Evolutionary conservation across 2,797 vertebrate genomes (phyloP).

Genomic region (Pantherophis vulpinus): DNA sequence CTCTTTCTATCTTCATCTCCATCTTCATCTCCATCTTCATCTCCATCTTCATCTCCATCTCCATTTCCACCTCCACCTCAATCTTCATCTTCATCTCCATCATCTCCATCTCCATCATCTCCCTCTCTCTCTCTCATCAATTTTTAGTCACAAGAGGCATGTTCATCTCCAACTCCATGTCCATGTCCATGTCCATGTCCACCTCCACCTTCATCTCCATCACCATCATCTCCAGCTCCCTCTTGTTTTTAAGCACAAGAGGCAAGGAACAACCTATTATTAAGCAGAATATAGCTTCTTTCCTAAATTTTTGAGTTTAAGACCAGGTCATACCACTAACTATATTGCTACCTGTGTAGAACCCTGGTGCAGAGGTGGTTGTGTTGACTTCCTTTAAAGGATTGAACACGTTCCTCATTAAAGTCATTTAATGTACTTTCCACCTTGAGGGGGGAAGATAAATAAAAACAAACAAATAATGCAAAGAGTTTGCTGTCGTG

Average conservation of each 20-base stretch:
- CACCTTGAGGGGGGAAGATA: constrained; percentile 29
- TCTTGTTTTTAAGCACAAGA: not conserved
- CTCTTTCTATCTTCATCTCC: not conserved
- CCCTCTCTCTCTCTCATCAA: no score
- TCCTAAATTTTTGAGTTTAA: constrained; percentile 27
- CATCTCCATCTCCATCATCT: not conserved
- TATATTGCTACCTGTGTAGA: constrained; percentile 41
- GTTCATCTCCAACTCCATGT: not conserved
- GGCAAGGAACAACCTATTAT: not conserved
- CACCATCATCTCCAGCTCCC: not conserved
- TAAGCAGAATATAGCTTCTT: constrained; percentile 38
- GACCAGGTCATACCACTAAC: not conserved
- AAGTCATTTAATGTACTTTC: constrained; percentile 43
- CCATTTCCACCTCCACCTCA: not conserved
- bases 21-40: no score
- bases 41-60: no score
- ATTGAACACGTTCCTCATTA: constrained; percentile 58
- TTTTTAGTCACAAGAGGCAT: not conserved
- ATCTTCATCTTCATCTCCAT: not conserved
- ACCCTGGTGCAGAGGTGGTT: constrained; percentile 43
- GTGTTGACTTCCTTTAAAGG: constrained; percentile 26
- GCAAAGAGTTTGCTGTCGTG: constrained; percentile 37
- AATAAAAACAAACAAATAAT: constrained; percentile 25
- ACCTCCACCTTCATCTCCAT: not conserved
- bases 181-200: not conserved